These are phyloP conservation scores for Dynastes maya DNA, from an alignment of 2,888 invertebrate species.

Conservation along the genomic window DNA sequence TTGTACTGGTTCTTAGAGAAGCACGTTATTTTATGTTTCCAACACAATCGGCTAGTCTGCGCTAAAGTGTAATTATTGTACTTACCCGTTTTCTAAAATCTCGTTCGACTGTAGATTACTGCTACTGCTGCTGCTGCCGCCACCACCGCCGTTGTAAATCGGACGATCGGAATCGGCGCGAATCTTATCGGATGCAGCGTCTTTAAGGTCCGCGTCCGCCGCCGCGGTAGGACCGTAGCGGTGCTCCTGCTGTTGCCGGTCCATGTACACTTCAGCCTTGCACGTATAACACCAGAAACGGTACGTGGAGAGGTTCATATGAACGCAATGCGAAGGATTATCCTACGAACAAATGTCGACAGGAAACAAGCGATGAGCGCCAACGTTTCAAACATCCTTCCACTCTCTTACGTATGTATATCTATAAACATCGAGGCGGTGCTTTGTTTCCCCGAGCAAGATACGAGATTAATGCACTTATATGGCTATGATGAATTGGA, in stretches of 20 bases:
- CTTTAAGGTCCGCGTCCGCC: constrained; percentile 61
- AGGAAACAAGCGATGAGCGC: background rate
- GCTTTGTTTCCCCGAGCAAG: background rate
- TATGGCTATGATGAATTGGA: too few species aligned
- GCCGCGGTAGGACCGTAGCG: constrained; percentile 59
- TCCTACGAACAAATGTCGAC: constrained; percentile 69
- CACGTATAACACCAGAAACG: constrained; percentile 93
- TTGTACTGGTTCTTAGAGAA: too few species aligned
- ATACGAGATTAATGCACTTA: background rate
- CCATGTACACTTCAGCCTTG: constrained; percentile 83
- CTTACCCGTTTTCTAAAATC: constrained; percentile 23
- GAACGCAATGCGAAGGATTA: constrained; percentile 81
- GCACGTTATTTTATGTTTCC: too few species aligned
- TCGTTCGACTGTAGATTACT: background rate
- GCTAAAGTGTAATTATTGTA: background rate
- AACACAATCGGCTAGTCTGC: too few species aligned
- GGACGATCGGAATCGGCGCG: constrained; percentile 20
- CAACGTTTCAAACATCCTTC: too few species aligned
- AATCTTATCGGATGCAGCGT: background rate
- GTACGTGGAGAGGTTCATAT: constrained; percentile 89
- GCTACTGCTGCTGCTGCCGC: background rate
- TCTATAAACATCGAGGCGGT: too few species aligned
- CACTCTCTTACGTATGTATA: background rate
- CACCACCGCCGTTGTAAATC: constrained; percentile 6
- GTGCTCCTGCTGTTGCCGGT: constrained; percentile 27